Conservation (phyloP, 2,888 invertebrate species). For the Alcis repandata region DNA sequence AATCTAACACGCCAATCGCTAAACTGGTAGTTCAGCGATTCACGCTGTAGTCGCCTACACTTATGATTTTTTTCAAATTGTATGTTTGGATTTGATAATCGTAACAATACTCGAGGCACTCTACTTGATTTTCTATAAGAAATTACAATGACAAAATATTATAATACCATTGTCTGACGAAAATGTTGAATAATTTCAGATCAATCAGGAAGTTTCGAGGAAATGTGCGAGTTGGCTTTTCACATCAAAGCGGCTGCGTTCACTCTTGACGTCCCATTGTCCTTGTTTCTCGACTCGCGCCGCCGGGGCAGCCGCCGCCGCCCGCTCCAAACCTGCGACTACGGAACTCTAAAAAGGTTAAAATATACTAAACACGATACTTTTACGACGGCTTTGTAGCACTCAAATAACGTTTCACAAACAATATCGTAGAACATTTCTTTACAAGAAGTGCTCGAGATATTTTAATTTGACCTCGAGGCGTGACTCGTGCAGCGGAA, state of each 20-base stretch:
- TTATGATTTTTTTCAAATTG: background rate
- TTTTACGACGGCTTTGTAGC: constrained; percentile 56
- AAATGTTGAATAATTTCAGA: constrained; percentile 28
- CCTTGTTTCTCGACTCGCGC: constrained; percentile 30
- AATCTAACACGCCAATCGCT: too few relatives aligned
- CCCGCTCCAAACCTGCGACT: constrained; percentile 32
- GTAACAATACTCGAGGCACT: background rate
- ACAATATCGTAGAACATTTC: constrained; percentile 52
- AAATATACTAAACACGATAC: constrained; percentile 58
- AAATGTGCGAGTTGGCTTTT: constrained; percentile 43
- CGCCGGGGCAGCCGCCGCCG: constrained; percentile 19
- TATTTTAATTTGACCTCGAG: constrained; percentile 71
- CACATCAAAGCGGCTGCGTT: constrained; percentile 38
- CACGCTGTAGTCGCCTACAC: too few relatives aligned
- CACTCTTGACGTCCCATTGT: constrained; percentile 42
- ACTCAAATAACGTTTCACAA: constrained; percentile 56
- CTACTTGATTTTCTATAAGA: background rate
- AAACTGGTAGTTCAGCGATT: too few relatives aligned
- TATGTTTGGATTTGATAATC: background rate
- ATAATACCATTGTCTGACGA: constrained; percentile 1
- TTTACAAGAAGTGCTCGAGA: constrained; percentile 57
- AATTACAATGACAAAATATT: constrained; percentile 1
- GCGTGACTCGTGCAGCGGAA: constrained; percentile 65
- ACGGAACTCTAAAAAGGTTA: constrained; percentile 47
- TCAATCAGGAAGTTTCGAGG: constrained; percentile 37